phyloP scores from a whole-genome alignment of 2,797 vertebrate species.

The Okamejei kenojei region DNA sequence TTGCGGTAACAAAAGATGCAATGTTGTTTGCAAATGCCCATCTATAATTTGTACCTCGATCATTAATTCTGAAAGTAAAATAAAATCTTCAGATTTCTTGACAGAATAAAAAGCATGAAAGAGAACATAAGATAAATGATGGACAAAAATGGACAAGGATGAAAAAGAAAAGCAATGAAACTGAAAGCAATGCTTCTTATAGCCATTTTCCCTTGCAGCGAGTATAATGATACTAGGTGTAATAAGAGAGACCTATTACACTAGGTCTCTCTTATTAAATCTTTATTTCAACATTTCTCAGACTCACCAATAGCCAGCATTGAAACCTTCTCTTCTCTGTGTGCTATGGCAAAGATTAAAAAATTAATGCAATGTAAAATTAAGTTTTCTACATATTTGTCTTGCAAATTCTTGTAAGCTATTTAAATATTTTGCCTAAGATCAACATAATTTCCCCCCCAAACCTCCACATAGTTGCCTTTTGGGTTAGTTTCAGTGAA shows the following conservation, averaged over 20 bases:
- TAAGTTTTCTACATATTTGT: slow-evolving; percentile 16
- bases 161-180: neutral
- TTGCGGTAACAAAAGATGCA: no score
- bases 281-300: slow-evolving; percentile 21
- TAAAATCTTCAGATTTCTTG: neutral
- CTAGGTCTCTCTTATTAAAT: neutral
- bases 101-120: neutral
- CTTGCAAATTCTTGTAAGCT: neutral
- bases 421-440: neutral
- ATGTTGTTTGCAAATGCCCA: neutral
- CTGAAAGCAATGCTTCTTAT: neutral
- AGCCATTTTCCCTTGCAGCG: neutral
- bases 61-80: neutral
- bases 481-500: neutral
- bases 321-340: slow-evolving; percentile 32
- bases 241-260: no score
- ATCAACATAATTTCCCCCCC: neutral
- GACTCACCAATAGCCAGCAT: slow-evolving; percentile 31
- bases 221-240: neutral
- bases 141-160: neutral
- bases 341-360: slow-evolving; percentile 30
- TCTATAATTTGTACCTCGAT: no score
- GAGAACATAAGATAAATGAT: neutral
- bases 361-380: slow-evolving; percentile 10
- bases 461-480: neutral